These are phyloP conservation scores for Apocrypta bakeri DNA, from an alignment of 1,140 invertebrate species.

Conservation along the genomic window DNA sequence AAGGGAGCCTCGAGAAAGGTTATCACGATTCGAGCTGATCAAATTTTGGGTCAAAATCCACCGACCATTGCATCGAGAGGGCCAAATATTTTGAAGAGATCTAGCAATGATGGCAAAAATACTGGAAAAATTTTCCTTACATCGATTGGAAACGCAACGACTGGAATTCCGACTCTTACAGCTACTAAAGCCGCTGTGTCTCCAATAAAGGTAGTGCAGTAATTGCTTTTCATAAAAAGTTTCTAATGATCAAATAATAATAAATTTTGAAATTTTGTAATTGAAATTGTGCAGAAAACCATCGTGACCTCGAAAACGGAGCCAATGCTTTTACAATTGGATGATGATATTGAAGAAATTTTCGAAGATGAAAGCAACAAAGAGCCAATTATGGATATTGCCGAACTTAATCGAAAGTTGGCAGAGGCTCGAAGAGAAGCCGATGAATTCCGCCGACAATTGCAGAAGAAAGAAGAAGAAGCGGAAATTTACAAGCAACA, in stretches of 20 bases:
- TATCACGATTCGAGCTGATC: constrained; percentile 70
- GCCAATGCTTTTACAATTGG: constrained; percentile 65
- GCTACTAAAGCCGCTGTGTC: constrained; percentile 37
- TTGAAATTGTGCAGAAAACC: constrained; percentile 53
- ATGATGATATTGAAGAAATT: constrained; percentile 70
- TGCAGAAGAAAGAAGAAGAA: constrained; percentile 74
- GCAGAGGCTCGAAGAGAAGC: constrained; percentile 72
- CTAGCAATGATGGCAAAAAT: constrained; percentile 68
- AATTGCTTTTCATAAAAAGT: background rate
- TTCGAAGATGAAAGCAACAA: constrained; percentile 63
- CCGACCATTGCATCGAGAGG: constrained; percentile 58
- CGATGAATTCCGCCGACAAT: constrained; percentile 74
- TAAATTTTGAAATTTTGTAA: background rate
- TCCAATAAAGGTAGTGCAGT: constrained; percentile 47
- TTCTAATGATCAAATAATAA: background rate
- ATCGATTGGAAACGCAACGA: constrained; percentile 59
- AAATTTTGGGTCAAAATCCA: constrained; percentile 65
- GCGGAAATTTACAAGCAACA: constrained; percentile 76
- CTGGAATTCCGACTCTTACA: constrained; percentile 52
- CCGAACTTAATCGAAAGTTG: constrained; percentile 72
- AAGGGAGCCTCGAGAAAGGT: constrained; percentile 66
- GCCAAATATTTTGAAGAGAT: constrained; percentile 71
- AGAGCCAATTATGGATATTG: constrained; percentile 70
- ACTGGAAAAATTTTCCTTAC: constrained; percentile 64
- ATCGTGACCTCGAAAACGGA: constrained; percentile 55